phyloP scores from a whole-genome alignment of 2,888 invertebrate species.

The Drosophila pseudotalamancana region DNA sequence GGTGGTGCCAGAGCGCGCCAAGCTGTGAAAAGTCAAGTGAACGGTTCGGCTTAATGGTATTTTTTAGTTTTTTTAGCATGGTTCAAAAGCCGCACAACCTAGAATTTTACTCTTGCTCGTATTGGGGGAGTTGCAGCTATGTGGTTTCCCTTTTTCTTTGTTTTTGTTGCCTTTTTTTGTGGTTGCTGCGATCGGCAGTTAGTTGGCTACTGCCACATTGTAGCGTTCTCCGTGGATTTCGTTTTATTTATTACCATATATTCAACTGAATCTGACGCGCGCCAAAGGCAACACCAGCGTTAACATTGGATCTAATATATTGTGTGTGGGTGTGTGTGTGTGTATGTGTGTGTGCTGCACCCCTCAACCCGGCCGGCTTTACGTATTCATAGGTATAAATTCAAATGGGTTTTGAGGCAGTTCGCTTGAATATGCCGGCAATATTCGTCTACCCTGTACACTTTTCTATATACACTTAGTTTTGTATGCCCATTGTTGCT shows the following conservation, averaged over 20 bases:
- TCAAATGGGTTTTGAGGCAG: slow-evolving; percentile 59
- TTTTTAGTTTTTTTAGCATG: slow-evolving; percentile 49
- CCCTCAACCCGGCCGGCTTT: slow-evolving; percentile 10
- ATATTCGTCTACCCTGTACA: slow-evolving; percentile 22
- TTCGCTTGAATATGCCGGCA: slow-evolving; percentile 9
- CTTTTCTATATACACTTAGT: slow-evolving; percentile 11
- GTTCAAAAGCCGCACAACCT: slow-evolving; percentile 64
- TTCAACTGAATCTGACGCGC: slow-evolving; percentile 75
- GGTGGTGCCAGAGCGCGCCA: slow-evolving; percentile 60
- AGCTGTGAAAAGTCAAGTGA: slow-evolving; percentile 75
- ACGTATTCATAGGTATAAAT: slow-evolving; percentile 41
- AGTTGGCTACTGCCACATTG: slow-evolving; percentile 33
- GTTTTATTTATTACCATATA: slow-evolving; percentile 82
- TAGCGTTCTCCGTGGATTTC: slow-evolving; percentile 56
- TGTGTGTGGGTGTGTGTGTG: neutral
- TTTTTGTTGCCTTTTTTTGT: slow-evolving; percentile 2
- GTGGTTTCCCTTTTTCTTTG: slow-evolving; percentile 46
- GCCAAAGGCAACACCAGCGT: slow-evolving; percentile 66
- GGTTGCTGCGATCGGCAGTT: slow-evolving; percentile 35
- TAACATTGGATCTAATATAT: slow-evolving; percentile 57
- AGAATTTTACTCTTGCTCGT: slow-evolving; percentile 35
- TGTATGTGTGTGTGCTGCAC: slow-evolving; percentile 10
- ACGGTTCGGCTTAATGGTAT: slow-evolving; percentile 69
- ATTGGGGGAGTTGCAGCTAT: slow-evolving; percentile 48
- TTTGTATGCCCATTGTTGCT: slow-evolving; percentile 64